Base-by-base conservation (phyloP, 2,113 vertebrate species). In the Meles meles region DNA sequence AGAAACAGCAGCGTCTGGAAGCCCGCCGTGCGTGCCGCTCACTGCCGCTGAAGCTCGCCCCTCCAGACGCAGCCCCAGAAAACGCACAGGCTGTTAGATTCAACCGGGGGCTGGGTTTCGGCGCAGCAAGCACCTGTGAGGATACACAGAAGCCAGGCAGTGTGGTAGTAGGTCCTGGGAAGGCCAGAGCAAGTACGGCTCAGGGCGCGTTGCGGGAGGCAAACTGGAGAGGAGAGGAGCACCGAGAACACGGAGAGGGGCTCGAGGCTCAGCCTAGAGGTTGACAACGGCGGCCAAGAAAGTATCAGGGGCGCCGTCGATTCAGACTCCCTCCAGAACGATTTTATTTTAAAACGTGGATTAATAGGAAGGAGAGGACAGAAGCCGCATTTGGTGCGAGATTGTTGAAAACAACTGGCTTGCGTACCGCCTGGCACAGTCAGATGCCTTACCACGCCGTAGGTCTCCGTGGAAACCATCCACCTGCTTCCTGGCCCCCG, bases 161-260 rank as follows among this genome's bases (percentile, higher is more conserved):
- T 31, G 2, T 23, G 0, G 39, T 17, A 0, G 0, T 0, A 0
- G 47, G 18, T 0, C 0, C 42, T 1, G 2, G 52, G n/a, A 18
- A 20, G 1, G 7, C 14, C 49, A 8, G 23, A 2, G 7, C 11
- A n/a, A 21, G 6, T 1, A 1, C 5, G 6, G 6, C 37, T 29
- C 61, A 4, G 13, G 27, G 87, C 29, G 12, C 14, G 14, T 1
- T 14, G 0, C 21, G 7, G 31, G 11, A 21, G 15, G 2, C 61
- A 6, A 0, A 2, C 6, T 3, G 8, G 72, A 59, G 27, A 6
- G 31, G 25, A 7, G 27, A 2, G 6, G 47, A 47, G 10, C 14
- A 0, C 0, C 0, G 0, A 0, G 47, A 6, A 2, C 8, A 11
- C 0, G 18, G 77, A 7, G 18, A 44, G 25, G 15, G 42, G 8